phyloP scores from a whole-genome alignment of 1,140 invertebrate genomes.

The Pararge aegeria region DNA sequence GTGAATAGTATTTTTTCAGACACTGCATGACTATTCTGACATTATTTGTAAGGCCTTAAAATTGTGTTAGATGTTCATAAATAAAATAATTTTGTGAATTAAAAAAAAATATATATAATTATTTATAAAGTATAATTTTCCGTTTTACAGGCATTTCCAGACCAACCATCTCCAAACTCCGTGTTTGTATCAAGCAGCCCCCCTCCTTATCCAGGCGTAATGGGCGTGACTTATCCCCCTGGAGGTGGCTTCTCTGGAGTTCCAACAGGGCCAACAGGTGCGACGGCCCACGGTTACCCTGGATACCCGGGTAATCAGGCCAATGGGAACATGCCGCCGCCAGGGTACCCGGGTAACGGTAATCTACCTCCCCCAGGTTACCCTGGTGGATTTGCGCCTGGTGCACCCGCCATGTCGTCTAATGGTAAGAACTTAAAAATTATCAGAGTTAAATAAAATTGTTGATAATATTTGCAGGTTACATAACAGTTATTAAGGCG shows the following conservation, averaged over 20 bases:
- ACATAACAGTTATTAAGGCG: slow-evolving; percentile 19
- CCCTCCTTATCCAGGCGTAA: slow-evolving; percentile 96
- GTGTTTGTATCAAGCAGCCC: slow-evolving; percentile 95
- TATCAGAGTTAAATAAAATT: slow-evolving; percentile 19
- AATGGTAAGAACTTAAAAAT: slow-evolving; percentile 25
- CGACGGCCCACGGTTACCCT: slow-evolving; percentile 33
- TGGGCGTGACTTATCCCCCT: slow-evolving; percentile 57
- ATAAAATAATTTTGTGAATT: too few species aligned
- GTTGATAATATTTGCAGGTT: slow-evolving; percentile 27
- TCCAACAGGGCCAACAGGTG: slow-evolving; percentile 31
- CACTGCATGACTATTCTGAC: too few species aligned
- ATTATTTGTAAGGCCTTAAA: too few species aligned
- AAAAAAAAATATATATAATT: too few species aligned
- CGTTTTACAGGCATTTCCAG: slow-evolving; percentile 80
- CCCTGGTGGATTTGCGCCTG: slow-evolving; percentile 52
- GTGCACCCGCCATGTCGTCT: slow-evolving; percentile 32
- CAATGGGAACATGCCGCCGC: slow-evolving; percentile 31
- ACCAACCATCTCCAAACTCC: slow-evolving; percentile 87
- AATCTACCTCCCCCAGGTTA: slow-evolving; percentile 41
- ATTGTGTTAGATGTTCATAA: too few species aligned
- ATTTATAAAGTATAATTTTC: slow-evolving; percentile 6
- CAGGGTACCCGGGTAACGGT: slow-evolving; percentile 45
- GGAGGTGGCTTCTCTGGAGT: slow-evolving; percentile 59
- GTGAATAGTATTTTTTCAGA: too few species aligned
- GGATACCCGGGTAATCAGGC: slow-evolving; percentile 21